Evolutionary conservation across 2,113 vertebrate species (phyloP).

Genomic region (Brachirus orientalis): DNA sequence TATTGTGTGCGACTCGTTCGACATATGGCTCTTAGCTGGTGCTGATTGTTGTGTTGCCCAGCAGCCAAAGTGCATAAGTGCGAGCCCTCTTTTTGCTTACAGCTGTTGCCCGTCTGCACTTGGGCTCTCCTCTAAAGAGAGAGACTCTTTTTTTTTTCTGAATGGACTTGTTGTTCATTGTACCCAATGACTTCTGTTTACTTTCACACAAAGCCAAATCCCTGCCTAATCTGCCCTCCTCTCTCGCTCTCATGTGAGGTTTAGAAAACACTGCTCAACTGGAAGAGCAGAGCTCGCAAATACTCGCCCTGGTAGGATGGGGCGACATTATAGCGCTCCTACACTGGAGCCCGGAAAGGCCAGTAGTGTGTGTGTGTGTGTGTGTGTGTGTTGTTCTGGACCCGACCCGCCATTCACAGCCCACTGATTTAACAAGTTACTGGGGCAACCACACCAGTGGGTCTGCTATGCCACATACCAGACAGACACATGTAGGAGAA

Average conservation of each 20-base stretch:
- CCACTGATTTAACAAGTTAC: slow-evolving; percentile 78
- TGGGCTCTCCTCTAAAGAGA: slow-evolving; percentile 38
- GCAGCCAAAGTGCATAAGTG: slow-evolving; percentile 51
- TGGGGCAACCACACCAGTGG: slow-evolving; percentile 71
- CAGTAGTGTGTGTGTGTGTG: slow-evolving; percentile 12
- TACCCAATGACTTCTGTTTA: slow-evolving; percentile 79
- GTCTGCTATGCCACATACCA: slow-evolving; percentile 78
- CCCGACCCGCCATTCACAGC: slow-evolving; percentile 73
- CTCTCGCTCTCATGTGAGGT: slow-evolving; percentile 66
- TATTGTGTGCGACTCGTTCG: background rate
- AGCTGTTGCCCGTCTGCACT: slow-evolving; percentile 70
- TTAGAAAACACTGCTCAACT: slow-evolving; percentile 50
- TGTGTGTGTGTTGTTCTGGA: slow-evolving; percentile 31
- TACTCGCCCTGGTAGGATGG: slow-evolving; percentile 22
- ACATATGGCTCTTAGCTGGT: slow-evolving; percentile 34
- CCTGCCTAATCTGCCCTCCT: slow-evolving; percentile 67
- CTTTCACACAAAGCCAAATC: slow-evolving; percentile 75
- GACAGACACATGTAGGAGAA: slow-evolving; percentile 79
- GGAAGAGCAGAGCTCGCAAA: slow-evolving; percentile 31
- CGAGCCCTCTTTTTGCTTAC: slow-evolving; percentile 58
- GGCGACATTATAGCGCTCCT: slow-evolving; percentile 40
- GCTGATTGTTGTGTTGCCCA: slow-evolving; percentile 59
- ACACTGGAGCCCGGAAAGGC: slow-evolving; percentile 49
- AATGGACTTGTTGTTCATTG: slow-evolving; percentile 82
- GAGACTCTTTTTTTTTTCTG: slow-evolving; percentile 49